Base-by-base conservation (phyloP, 2,888 invertebrate genomes). In the Tromatobia lineatoria region DNA sequence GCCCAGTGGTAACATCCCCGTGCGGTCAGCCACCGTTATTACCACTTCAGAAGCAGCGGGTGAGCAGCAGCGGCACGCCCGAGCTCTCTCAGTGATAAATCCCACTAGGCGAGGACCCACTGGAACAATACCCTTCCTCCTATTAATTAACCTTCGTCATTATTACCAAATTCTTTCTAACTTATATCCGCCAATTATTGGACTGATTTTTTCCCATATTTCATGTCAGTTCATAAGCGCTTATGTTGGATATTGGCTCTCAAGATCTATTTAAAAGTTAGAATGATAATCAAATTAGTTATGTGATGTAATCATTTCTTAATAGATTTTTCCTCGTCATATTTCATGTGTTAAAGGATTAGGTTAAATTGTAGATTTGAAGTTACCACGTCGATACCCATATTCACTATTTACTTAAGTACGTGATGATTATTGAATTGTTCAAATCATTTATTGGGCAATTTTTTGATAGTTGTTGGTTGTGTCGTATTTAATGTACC, bases 1-100 rank as follows among this genome's bases (percentile, higher is more conserved):
- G 50, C 76, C 61, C 77, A 74, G 83, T 78, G 77, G 83, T 84
- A 78, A 74, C 80, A 74, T 80, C 74, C 67, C 54, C 42, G 74
- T 84, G 80, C 77, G 80, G 83, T 84, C 83, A 80, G 77, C 80
- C 83, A 83, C 67, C 77, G 80, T 77, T 80, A 83, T 77, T 83
- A 83, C 80, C 77, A 78, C 77, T 77, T 59, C 25, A 47, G 73
- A 73, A 77, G 76, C 61, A 80, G n/a, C 77, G 69, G 52, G 66
- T 70, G 52, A 61, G 47, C 73, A 57, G 42, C 38, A 15, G 29
- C 57, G 47, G 38, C 80, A 59, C 67, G 66, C 29, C 45, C 66
- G 20, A 15, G 25, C 66, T 34, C 83, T 61, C 18, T 54, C 67
- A 57, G 57, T 67, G 75, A 76, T 80, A 80, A 80, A 80, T 84